Conservation (phyloP, 30 jellyfish, hydroid and myxozoan species). For the Hydractinia symbiolongicarpus region DNA sequence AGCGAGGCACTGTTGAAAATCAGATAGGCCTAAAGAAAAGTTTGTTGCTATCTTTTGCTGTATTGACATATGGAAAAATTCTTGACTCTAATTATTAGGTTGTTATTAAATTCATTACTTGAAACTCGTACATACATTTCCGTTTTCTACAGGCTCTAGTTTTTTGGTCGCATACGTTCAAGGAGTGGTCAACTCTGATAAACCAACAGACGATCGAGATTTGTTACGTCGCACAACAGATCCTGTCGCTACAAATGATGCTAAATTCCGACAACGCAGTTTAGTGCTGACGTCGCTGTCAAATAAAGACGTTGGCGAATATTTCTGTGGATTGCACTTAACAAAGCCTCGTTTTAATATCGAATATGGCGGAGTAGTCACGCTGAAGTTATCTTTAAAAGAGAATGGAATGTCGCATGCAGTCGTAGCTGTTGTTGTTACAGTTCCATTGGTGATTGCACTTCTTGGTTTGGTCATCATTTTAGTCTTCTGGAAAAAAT, state of each 20-base stretch:
- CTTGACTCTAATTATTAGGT: too few relatives aligned
- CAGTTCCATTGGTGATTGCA: background rate
- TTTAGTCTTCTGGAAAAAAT: background rate
- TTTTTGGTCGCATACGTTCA: slow-evolving; percentile 2
- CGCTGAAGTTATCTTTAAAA: background rate
- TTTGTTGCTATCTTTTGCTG: too few relatives aligned
- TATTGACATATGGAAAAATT: too few relatives aligned
- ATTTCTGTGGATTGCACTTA: slow-evolving; percentile 3
- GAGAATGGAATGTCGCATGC: background rate
- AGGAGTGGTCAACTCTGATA: background rate
- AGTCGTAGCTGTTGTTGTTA: background rate
- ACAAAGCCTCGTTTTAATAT: background rate
- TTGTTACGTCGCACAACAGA: background rate
- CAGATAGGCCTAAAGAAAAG: too few relatives aligned
- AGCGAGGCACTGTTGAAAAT: too few relatives aligned
- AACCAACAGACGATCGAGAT: slow-evolving; percentile 9
- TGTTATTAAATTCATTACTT: too few relatives aligned
- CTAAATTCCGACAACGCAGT: background rate
- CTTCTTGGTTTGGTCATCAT: background rate
- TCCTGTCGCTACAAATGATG: slow-evolving; percentile 5
- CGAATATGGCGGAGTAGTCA: background rate
- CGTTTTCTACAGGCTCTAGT: background rate
- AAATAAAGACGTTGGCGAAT: background rate
- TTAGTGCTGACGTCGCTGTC: background rate
- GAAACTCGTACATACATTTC: too few relatives aligned